Evolutionary conservation across 1,140 invertebrate species (phyloP).

Genomic region (Eurosta solidaginis): DNA sequence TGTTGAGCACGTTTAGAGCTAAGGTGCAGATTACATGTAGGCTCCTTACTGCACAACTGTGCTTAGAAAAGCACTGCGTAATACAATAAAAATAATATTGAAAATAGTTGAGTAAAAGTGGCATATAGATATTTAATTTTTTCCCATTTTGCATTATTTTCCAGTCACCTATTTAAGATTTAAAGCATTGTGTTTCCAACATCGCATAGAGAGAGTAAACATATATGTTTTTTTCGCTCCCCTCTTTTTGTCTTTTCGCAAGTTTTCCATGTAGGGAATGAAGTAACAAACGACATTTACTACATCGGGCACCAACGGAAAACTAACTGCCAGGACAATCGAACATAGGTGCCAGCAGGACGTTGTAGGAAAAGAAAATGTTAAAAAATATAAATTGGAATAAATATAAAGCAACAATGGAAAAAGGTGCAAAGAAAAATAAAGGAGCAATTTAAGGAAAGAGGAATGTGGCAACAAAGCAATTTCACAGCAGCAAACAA

Average conservation of each 20-base stretch:
- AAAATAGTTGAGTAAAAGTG: too few relatives aligned
- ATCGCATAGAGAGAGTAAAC: background rate
- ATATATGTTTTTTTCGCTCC: background rate
- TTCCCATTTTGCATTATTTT: background rate
- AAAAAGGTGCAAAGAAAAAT: background rate
- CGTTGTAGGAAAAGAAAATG: background rate
- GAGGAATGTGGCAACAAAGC: background rate
- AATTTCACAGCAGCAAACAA: background rate
- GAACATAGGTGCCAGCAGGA: background rate
- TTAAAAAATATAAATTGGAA: background rate
- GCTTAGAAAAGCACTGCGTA: too few relatives aligned
- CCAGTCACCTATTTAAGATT: too few relatives aligned
- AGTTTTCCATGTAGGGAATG: background rate
- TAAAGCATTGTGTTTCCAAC: background rate
- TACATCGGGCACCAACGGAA: background rate
- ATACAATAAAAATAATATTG: background rate
- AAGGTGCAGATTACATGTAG: constrained; percentile 9
- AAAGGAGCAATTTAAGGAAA: background rate
- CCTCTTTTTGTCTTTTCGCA: too few relatives aligned
- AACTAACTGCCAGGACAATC: background rate
- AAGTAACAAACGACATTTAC: constrained; percentile 1
- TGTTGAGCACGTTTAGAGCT: constrained; percentile 33
- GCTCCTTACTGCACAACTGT: too few relatives aligned
- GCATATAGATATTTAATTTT: background rate
- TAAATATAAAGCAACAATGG: background rate